Conservation (phyloP, 2,888 invertebrate genomes). For the Hirtodrosophila confusa region DNA sequence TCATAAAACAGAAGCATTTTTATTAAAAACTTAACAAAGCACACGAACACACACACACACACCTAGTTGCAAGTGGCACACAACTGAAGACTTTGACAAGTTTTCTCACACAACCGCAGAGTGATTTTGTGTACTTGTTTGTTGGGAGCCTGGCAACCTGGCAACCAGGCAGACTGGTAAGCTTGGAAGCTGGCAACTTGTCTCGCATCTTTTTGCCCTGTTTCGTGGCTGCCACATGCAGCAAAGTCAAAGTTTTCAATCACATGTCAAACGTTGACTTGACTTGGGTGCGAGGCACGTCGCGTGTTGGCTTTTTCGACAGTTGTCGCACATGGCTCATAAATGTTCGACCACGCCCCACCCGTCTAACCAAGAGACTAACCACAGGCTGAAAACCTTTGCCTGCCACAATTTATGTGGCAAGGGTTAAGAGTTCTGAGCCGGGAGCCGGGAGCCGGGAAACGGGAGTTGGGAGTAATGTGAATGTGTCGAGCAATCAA, state of each 20-base stretch:
- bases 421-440: constrained; percentile 3
- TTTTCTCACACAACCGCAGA: constrained; percentile 50
- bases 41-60: constrained; percentile 4
- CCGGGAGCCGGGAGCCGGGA: constrained; percentile 1
- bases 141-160: constrained; percentile 23
- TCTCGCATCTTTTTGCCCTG: constrained; percentile 21
- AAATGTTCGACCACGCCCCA: constrained; percentile 52
- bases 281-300: constrained; percentile 63
- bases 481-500: constrained; percentile 54
- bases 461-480: constrained; percentile 13
- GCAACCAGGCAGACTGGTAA: background rate
- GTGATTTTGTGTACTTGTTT: constrained; percentile 41
- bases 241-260: constrained; percentile 80
- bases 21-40: constrained; percentile 60
- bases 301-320: constrained; percentile 68
- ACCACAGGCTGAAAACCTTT: constrained; percentile 66
- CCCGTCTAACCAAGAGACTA: constrained; percentile 19
- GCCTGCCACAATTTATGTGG: constrained; percentile 63
- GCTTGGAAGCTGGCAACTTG: constrained; percentile 8
- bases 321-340: constrained; percentile 77
- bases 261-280: constrained; percentile 76
- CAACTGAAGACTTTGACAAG: constrained; percentile 48
- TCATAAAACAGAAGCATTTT: constrained; percentile 65
- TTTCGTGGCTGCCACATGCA: constrained; percentile 61
- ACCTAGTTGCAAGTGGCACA: constrained; percentile 5